A percentile compares a stretch with the other conserved stretches of the same genome.
These are phyloP conservation scores for Spinibarbus caldwelli DNA, from an alignment of 2,797 vertebrate genomes.

Conservation along the genomic window DNA sequence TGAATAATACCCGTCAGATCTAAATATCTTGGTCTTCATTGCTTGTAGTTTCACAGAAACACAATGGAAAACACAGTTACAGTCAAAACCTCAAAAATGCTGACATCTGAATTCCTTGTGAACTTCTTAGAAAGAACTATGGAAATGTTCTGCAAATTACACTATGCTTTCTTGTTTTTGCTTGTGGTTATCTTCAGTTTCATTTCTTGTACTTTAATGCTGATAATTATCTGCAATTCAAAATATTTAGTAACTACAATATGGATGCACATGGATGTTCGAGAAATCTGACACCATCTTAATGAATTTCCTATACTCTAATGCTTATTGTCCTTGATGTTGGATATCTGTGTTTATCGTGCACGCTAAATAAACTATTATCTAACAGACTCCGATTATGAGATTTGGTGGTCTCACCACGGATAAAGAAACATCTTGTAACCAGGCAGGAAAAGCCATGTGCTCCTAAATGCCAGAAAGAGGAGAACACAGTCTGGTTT, in stretches of 20 bases:
- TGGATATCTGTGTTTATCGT: not conserved
- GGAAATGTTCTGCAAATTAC: conserved; percentile 28
- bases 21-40: not conserved
- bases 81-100: conserved; percentile 53
- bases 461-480: conserved; percentile 50
- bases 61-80: conserved; percentile 45
- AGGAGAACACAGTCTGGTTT: conserved; percentile 44
- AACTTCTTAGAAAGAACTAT: conserved; percentile 40
- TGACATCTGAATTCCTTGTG: conserved; percentile 56
- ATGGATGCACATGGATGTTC: not conserved
- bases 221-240: not conserved
- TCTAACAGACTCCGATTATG: not conserved
- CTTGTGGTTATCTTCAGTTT: not conserved
- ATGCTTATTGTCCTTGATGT: not conserved
- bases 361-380: conserved; percentile 26
- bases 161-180: conserved; percentile 19
- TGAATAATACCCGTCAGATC: not conserved
- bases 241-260: conserved; percentile 5
- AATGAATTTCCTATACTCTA: not conserved
- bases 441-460: conserved; percentile 44
- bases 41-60: conserved; percentile 20
- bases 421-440: conserved; percentile 42
- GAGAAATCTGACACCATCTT: not conserved
- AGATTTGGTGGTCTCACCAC: conserved; percentile 33
- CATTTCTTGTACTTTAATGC: not conserved